These are phyloP conservation scores for Meliscaeva auricollis DNA, from an alignment of 2,888 invertebrate species.

Conservation along the genomic window DNA sequence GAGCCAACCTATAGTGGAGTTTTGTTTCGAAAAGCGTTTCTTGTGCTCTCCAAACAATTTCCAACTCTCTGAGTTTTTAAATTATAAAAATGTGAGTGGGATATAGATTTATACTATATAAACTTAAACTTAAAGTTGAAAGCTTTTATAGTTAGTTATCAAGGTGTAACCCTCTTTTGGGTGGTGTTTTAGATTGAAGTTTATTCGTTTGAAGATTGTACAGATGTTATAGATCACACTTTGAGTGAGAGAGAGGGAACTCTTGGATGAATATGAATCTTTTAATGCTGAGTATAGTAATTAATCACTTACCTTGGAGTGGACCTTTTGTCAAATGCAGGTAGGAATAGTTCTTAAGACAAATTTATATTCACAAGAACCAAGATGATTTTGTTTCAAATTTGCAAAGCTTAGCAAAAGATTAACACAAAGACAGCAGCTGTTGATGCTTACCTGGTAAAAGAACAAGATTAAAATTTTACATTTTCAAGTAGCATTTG, in stretches of 20 bases:
- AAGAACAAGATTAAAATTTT: neutral
- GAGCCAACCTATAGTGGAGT: constrained; percentile 16
- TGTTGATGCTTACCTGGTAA: constrained; percentile 16
- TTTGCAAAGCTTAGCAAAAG: constrained; percentile 28
- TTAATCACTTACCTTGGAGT: constrained; percentile 47
- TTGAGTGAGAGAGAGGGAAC: constrained; percentile 13
- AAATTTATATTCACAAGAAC: constrained; percentile 35
- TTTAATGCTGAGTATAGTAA: constrained; percentile 46
- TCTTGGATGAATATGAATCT: neutral
- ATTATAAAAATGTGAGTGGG: constrained; percentile 29
- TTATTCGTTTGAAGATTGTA: neutral
- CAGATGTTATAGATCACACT: constrained; percentile 38
- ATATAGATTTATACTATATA: neutral
- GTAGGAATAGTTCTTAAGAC: constrained; percentile 11
- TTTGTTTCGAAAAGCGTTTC: constrained; percentile 54
- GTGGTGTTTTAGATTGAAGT: neutral
- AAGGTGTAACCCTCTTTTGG: constrained; percentile 5
- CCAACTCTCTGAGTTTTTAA: constrained; percentile 34
- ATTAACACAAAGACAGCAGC: constrained; percentile 13
- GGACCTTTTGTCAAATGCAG: constrained; percentile 8
- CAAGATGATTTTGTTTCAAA: constrained; percentile 10
- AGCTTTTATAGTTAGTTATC: constrained; percentile 18
- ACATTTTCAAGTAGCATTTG: neutral
- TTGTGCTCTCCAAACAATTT: constrained; percentile 21
- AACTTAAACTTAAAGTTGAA: constrained; percentile 1